Conservation (phyloP, 2,888 invertebrate genomes). For the Sphaerophoria taeniata region DNA sequence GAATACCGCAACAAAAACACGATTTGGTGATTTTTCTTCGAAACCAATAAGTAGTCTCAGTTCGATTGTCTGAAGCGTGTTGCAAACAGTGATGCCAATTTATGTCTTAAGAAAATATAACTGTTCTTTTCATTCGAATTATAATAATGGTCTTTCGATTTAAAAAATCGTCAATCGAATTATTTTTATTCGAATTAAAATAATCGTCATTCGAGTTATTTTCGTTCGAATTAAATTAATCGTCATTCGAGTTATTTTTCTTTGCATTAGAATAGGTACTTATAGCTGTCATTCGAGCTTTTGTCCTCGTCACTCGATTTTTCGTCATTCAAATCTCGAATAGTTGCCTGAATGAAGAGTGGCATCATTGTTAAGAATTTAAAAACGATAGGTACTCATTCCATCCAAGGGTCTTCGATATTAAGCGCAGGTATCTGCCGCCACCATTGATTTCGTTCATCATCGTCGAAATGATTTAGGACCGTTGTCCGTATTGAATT, state of each 20-base stretch:
- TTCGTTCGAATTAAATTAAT: too few species aligned
- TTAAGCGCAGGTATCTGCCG: slow-evolving; percentile 46
- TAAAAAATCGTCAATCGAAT: too few species aligned
- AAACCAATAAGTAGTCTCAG: slow-evolving; percentile 37
- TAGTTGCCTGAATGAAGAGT: neutral
- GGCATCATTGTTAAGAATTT: slow-evolving; percentile 6
- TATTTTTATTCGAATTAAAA: too few species aligned
- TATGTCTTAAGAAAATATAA: too few species aligned
- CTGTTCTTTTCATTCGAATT: too few species aligned
- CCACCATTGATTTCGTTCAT: slow-evolving; percentile 56
- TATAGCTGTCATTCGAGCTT: too few species aligned
- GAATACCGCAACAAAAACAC: slow-evolving; percentile 60
- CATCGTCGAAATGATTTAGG: slow-evolving; percentile 64
- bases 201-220: too few species aligned
- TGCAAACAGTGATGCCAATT: slow-evolving; percentile 31
- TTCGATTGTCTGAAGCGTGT: slow-evolving; percentile 1
- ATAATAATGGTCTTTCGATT: too few species aligned
- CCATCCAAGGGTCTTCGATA: slow-evolving; percentile 44
- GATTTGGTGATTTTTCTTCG: slow-evolving; percentile 37
- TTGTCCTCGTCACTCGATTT: too few species aligned
- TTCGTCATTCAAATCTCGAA: too few species aligned
- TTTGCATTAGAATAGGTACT: too few species aligned
- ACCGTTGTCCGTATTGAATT: slow-evolving; percentile 77
- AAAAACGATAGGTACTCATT: slow-evolving; percentile 38
- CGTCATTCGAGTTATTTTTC: too few species aligned